phyloP scores from a whole-genome alignment of 2,113 vertebrate genomes.

The Anarrhichthys ocellatus region DNA sequence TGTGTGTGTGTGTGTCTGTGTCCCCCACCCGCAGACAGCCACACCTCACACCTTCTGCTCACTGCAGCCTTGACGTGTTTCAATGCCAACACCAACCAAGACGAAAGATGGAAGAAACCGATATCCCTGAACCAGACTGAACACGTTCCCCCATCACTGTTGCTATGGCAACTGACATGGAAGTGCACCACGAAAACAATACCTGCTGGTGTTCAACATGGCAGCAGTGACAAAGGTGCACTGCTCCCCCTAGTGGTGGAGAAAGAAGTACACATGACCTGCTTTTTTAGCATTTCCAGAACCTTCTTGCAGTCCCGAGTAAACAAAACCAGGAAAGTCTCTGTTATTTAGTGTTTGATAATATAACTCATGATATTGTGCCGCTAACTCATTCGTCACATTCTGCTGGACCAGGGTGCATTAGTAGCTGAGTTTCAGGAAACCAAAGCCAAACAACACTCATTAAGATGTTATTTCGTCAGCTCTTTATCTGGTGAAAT shows the following conservation, averaged over 20 bases:
- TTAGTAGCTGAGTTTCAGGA: background rate
- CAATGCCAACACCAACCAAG: conserved; percentile 60
- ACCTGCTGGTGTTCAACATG: conserved; percentile 38
- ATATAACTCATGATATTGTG: background rate
- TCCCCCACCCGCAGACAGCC: conserved; percentile 44
- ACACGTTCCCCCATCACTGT: conserved; percentile 61
- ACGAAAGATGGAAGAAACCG: background rate
- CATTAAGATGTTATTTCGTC: conserved; percentile 11
- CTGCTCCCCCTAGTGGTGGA: conserved; percentile 68
- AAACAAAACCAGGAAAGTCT: conserved; percentile 55
- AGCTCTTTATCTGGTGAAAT: conserved; percentile 1
- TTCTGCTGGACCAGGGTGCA: background rate
- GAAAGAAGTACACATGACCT: conserved; percentile 67
- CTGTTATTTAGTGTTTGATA: background rate
- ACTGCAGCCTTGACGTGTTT: conserved; percentile 42
- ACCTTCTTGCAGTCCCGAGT: conserved; percentile 64
- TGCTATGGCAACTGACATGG: conserved; percentile 78
- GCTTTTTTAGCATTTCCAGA: conserved; percentile 79
- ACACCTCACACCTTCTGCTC: conserved; percentile 75
- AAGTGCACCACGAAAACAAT: conserved; percentile 56
- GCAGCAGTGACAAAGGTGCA: conserved; percentile 30
- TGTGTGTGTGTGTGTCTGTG: too few relatives aligned
- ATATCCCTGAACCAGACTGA: conserved; percentile 38
- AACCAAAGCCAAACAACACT: background rate
- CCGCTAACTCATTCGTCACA: background rate